Conservation (phyloP, 2,888 invertebrate species). For the Nomada lathburiana region DNA sequence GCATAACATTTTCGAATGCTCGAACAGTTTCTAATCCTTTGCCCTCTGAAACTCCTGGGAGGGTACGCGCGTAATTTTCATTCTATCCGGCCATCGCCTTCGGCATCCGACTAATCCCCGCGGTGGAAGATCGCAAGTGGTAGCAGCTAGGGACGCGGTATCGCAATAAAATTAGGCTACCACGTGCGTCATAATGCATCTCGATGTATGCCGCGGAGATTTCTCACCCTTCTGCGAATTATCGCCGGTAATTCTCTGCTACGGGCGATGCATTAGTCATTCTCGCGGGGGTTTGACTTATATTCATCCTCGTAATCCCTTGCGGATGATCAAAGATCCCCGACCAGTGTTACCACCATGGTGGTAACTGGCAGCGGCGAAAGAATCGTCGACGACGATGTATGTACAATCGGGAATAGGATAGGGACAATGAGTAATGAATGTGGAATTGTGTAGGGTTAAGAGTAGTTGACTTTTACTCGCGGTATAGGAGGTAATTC, state of each 20-base stretch:
- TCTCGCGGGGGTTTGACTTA: slow-evolving; percentile 65
- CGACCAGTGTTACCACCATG: slow-evolving; percentile 32
- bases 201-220: slow-evolving; percentile 38
- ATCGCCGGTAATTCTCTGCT: slow-evolving; percentile 63
- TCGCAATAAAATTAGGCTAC: slow-evolving; percentile 71
- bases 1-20: slow-evolving; percentile 9
- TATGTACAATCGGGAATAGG: neutral
- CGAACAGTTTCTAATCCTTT: slow-evolving; percentile 37
- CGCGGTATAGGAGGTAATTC: too few species aligned
- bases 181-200: slow-evolving; percentile 61
- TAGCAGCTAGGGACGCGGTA: slow-evolving; percentile 13
- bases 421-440: neutral
- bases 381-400: slow-evolving; percentile 21
- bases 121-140: slow-evolving; percentile 40
- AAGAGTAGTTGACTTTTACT: too few species aligned
- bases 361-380: slow-evolving; percentile 9
- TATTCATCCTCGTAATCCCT: slow-evolving; percentile 68
- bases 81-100: slow-evolving; percentile 10
- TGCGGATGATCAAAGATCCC: slow-evolving; percentile 66
- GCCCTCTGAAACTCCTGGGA: neutral
- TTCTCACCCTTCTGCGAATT: slow-evolving; percentile 61
- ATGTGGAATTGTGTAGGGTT: too few species aligned
- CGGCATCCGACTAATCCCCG: slow-evolving; percentile 41
- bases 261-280: slow-evolving; percentile 69
- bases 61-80: slow-evolving; percentile 32